Evolutionary conservation across 2,888 invertebrate genomes (phyloP).

Genomic region (Teleiodes luculella): DNA sequence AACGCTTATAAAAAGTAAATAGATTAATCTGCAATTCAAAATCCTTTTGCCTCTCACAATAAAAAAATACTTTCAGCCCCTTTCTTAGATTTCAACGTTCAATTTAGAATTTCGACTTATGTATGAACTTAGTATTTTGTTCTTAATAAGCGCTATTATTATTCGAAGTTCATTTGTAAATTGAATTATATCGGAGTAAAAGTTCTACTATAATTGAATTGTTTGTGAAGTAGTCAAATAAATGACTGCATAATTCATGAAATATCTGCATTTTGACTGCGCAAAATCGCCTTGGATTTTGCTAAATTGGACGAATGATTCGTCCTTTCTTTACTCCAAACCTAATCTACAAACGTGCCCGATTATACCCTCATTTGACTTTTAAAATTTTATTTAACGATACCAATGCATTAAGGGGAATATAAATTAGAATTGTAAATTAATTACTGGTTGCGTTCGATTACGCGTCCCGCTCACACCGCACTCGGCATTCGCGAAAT

Average conservation of each 20-base stretch:
- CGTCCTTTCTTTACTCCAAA: not conserved
- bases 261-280: conserved; percentile 8
- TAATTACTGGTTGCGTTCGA: conserved; percentile 54
- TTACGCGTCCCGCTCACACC: conserved; percentile 36
- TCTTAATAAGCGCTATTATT: not conserved
- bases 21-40: conserved; percentile 69
- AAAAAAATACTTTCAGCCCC: conserved; percentile 1
- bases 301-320: not conserved
- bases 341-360: conserved; percentile 2
- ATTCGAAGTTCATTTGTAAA: too few species aligned
- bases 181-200: too few species aligned
- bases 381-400: conserved; percentile 39
- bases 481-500: conserved; percentile 55
- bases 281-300: conserved; percentile 7
- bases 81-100: not conserved
- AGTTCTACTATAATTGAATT: not conserved
- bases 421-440: conserved; percentile 60
- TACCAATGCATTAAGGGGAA: conserved; percentile 42
- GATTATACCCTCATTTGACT: conserved; percentile 36
- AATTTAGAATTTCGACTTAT: not conserved
- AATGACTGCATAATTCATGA: conserved; percentile 10
- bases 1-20: conserved; percentile 62
- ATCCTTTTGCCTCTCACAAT: conserved; percentile 48
- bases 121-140: not conserved
- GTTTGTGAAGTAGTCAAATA: not conserved